Conservation (phyloP, 2,888 invertebrate genomes). For the Melipona beecheii region DNA sequence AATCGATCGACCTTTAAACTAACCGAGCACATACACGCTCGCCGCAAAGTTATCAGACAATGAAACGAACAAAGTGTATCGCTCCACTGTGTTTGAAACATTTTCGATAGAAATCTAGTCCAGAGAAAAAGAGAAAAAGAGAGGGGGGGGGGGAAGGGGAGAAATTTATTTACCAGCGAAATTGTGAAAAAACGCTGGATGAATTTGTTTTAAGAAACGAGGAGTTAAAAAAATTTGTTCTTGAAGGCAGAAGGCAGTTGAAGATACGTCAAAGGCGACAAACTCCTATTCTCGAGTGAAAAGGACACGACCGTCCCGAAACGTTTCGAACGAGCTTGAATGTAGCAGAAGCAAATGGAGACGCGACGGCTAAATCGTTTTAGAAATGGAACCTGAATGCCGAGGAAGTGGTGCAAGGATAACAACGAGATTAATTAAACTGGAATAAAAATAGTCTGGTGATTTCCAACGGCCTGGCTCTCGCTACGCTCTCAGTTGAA, state of each 20-base stretch:
- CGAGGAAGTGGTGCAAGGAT: background rate
- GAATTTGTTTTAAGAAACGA: too few species aligned
- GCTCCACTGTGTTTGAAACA: background rate
- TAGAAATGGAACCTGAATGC: background rate
- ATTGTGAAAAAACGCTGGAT: background rate
- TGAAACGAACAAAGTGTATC: slow-evolving; percentile 16
- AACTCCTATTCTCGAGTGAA: background rate
- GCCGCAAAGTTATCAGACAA: slow-evolving; percentile 3
- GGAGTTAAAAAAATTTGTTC: too few species aligned
- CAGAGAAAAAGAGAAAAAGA: background rate
- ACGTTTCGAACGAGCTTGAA: background rate
- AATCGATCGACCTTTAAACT: slow-evolving; percentile 67
- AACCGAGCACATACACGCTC: slow-evolving; percentile 27
- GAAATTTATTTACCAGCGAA: background rate
- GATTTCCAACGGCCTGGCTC: background rate
- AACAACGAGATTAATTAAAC: slow-evolving; percentile 6
- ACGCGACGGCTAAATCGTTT: background rate
- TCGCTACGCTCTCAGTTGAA: background rate
- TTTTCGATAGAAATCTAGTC: slow-evolving; percentile 13
- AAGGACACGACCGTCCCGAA: background rate
- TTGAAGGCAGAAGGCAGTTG: too few species aligned
- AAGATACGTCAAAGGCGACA: slow-evolving; percentile 1
- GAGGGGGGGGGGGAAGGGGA: background rate
- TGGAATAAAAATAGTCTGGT: background rate
- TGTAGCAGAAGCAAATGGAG: background rate